Evolutionary conservation across 2,888 invertebrate species (phyloP).

Genomic region (Apantesis nais): DNA sequence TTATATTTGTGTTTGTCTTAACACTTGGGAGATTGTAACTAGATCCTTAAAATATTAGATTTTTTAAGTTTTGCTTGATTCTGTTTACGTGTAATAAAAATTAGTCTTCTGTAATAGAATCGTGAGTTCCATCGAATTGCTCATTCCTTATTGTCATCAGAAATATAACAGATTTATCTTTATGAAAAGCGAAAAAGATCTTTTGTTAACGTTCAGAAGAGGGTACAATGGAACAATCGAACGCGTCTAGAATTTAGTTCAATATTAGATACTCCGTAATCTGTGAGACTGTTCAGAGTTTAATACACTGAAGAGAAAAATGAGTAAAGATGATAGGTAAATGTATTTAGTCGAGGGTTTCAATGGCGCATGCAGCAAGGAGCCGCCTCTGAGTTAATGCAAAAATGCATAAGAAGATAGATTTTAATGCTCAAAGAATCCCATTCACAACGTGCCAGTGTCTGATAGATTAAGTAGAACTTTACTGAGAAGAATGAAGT

Average conservation of each 20-base stretch:
- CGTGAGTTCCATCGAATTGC: conserved; percentile 9
- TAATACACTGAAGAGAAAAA: conserved; percentile 22
- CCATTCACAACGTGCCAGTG: conserved; percentile 49
- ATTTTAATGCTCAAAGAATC: conserved; percentile 49
- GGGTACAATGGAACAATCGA: neutral
- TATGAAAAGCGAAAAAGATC: conserved; percentile 9
- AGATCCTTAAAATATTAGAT: neutral
- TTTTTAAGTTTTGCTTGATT: neutral
- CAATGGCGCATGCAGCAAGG: conserved; percentile 35
- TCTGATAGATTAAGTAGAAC: conserved; percentile 49
- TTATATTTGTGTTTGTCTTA: neutral
- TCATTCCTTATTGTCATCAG: conserved; percentile 6
- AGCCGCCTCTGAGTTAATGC: conserved; percentile 34
- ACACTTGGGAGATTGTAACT: neutral
- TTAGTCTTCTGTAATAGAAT: conserved; percentile 9
- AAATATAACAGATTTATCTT: neutral
- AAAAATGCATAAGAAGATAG: conserved; percentile 52
- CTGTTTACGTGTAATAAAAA: neutral
- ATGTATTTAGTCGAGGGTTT: conserved; percentile 32
- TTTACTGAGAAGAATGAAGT: conserved; percentile 40
- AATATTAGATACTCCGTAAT: conserved; percentile 14
- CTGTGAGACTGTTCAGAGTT: conserved; percentile 22
- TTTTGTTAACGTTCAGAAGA: conserved; percentile 4
- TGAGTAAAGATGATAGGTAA: conserved; percentile 28
- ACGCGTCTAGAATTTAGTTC: conserved; percentile 9